Evolutionary conservation across 2,797 vertebrate genomes (phyloP), one percentile per base, ranked within the genome.

Genomic region (Gadopsis marmoratus): DNA sequence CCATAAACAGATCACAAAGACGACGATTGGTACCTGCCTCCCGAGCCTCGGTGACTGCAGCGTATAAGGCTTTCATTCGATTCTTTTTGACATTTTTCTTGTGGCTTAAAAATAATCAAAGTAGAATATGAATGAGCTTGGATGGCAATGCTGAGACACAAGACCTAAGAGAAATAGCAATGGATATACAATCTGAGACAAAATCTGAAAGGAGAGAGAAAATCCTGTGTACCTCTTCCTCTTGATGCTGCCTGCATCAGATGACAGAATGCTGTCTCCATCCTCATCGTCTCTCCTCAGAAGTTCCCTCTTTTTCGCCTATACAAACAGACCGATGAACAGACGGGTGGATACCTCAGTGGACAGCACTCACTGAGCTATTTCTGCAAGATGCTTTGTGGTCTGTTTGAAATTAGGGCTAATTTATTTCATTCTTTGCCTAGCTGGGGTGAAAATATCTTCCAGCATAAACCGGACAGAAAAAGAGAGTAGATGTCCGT

Each of bases 71-170:
- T 94, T 99, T 99, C 98, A 99, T 96, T 82, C 98, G 91, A 82
- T 97, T 98, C 89, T 99, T 99, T 78, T 97, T 96, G 26, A 97
- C 94, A 81, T 98, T 99, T 95, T 99, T 99, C 94, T 99, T 99
- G 94, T 98, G 96, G 93, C 95, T 95, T 75, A 39, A 9, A 74
- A 45, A 87, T 7, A 81, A 26, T 14, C 17, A 70, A 69, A 54
- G 19, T 0, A 16, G 3, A 59, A 65, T 19, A 53, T 33, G 1
- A 60, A 65, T 43, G 43, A 50, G 54, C 9, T 17, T 54, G 6
- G 14, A 51, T 54, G 35, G 11, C 13, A 81, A 70, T 12, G 74
- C 23, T 4, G 3, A n/a, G 4, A 45, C 9, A 43, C 4, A 48
- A 68, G 50, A 29, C 3, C 21, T 43, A 17, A 47, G 3, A 68